phyloP scores from a whole-genome alignment of 2,113 vertebrate species.

The Sprattus sprattus region DNA sequence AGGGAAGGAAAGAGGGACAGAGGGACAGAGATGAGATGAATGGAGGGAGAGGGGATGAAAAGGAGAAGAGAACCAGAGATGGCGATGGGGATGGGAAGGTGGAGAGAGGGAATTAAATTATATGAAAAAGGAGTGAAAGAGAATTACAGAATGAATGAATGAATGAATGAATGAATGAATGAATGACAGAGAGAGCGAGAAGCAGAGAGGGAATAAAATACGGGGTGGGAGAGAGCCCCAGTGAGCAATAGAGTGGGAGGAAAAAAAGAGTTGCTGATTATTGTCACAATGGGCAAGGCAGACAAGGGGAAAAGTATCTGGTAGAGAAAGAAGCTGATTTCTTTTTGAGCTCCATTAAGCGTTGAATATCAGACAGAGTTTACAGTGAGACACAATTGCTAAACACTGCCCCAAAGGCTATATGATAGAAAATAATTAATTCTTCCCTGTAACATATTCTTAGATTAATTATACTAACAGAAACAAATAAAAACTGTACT shows the following conservation, averaged over 20 bases:
- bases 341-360: not conserved
- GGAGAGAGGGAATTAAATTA: not conserved
- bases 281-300: not conserved
- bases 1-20: no score
- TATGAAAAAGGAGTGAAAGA: not conserved
- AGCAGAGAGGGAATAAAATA: slow-evolving; percentile 32
- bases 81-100: not conserved
- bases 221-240: not conserved
- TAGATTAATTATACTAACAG: not conserved
- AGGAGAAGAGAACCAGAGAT: not conserved
- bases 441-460: not conserved
- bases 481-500: not conserved
- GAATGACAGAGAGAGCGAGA: not conserved
- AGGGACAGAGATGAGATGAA: not conserved
- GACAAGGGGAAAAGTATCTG: not conserved
- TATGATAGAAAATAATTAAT: not conserved
- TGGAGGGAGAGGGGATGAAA: not conserved
- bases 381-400: not conserved
- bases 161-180: not conserved
- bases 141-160: not conserved
- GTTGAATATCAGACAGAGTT: not conserved
- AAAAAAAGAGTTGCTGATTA: not conserved
- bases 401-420: not conserved
- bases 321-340: not conserved
- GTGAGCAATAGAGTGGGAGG: not conserved